Conservation (phyloP, 2,797 vertebrate genomes). For the Hippopotamyrus pictus region DNA sequence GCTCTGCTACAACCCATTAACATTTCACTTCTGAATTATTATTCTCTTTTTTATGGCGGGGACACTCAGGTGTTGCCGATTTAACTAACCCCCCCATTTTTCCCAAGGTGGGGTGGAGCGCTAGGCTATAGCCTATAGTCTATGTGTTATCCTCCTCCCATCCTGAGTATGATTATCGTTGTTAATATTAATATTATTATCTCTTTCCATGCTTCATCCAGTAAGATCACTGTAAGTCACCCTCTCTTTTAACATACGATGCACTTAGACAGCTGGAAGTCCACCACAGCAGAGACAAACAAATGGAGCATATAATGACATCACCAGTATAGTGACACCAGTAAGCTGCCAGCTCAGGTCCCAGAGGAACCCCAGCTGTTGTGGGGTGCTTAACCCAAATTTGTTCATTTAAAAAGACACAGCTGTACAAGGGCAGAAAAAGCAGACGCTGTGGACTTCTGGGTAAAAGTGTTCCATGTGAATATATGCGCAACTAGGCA, state of each 20-base stretch:
- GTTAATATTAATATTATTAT: neutral
- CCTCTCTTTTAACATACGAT: neutral
- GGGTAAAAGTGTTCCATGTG: neutral
- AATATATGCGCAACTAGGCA: neutral
- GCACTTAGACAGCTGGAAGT: neutral
- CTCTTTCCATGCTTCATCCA: neutral
- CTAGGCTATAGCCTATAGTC: neutral
- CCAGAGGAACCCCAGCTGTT: neutral
- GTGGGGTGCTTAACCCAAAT: neutral
- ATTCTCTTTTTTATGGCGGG: neutral
- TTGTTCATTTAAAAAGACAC: neutral
- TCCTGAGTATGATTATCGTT: neutral
- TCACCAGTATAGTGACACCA: neutral
- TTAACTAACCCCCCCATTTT: neutral
- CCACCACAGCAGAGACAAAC: neutral
- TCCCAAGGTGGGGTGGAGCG: neutral
- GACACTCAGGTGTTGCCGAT: neutral
- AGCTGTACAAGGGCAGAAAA: neutral
- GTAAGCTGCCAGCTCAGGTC: neutral
- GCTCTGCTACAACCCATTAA: neutral
- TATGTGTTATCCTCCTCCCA: neutral
- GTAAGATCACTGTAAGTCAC: neutral
- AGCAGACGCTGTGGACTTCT: neutral
- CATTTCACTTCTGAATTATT: neutral
- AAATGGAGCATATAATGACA: neutral